These are phyloP conservation scores for Branchellion lobata DNA, from an alignment of 2,888 invertebrate species.

Conservation along the genomic window DNA sequence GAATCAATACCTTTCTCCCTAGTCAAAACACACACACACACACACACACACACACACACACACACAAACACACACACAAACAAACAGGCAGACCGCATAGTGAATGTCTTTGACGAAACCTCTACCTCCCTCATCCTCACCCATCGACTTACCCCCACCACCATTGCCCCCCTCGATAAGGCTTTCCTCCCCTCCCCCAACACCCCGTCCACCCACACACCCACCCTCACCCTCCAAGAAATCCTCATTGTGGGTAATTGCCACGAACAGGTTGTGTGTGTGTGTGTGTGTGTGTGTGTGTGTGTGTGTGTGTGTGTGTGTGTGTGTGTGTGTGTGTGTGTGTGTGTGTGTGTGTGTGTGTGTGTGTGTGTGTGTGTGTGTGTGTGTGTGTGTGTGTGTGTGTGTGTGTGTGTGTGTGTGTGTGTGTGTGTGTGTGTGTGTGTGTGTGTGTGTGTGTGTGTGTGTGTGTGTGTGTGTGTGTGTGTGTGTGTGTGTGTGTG, in stretches of 20 bases:
- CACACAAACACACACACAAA: too few species aligned
- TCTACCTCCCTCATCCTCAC: conserved; percentile 79
- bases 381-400: too few species aligned
- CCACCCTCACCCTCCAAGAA: conserved; percentile 86
- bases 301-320: background rate
- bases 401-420: too few species aligned
- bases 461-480: too few species aligned
- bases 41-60: too few species aligned
- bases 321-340: background rate
- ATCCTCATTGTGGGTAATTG: conserved; percentile 90
- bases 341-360: too few species aligned
- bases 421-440: too few species aligned
- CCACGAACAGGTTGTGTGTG: conserved; percentile 73
- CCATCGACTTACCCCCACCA: conserved; percentile 80
- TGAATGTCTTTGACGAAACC: conserved; percentile 83
- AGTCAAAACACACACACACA: too few species aligned
- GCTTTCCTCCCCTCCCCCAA: conserved; percentile 80
- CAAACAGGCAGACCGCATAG: conserved; percentile 76
- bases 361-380: too few species aligned
- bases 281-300: background rate
- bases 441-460: too few species aligned
- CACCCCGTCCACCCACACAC: conserved; percentile 67
- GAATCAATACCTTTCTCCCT: too few species aligned
- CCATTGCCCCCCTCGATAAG: conserved; percentile 83
- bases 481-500: too few species aligned